These are phyloP conservation scores for Lithophane ornitopus DNA, from an alignment of 2,888 invertebrate species.

Conservation along the genomic window DNA sequence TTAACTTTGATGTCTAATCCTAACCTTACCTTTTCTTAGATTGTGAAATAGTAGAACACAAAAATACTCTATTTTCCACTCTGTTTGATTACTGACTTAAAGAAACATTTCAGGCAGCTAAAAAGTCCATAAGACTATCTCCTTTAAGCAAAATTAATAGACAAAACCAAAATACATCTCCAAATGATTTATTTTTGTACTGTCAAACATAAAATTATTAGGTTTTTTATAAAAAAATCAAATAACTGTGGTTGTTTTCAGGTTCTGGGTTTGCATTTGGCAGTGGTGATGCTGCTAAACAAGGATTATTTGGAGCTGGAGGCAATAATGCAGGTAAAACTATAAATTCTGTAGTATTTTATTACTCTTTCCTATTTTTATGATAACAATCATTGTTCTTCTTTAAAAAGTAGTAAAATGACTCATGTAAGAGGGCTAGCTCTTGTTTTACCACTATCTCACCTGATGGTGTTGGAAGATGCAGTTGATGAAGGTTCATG, in stretches of 20 bases:
- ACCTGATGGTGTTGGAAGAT: background rate
- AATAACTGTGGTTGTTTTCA: conserved; percentile 7
- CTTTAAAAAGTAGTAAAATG: background rate
- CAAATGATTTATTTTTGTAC: background rate
- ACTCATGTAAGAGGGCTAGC: background rate
- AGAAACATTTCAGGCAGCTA: background rate
- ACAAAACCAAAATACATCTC: background rate
- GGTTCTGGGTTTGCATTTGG: conserved; percentile 82
- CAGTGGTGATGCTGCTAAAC: conserved; percentile 84
- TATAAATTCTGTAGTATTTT: background rate
- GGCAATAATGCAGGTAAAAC: conserved; percentile 71
- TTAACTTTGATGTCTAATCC: conserved; percentile 4
- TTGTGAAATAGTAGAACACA: conserved; percentile 6
- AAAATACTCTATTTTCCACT: background rate
- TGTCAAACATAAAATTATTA: background rate
- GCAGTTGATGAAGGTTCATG: background rate
- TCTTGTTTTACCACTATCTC: background rate
- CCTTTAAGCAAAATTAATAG: background rate
- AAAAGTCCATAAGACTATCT: too few species aligned
- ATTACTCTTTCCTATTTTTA: background rate
- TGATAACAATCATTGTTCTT: too few species aligned
- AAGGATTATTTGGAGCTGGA: conserved; percentile 73
- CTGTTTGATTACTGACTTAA: background rate
- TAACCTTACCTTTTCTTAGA: conserved; percentile 53
- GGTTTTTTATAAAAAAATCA: background rate